A percentile compares a stretch with the other conserved stretches of the same genome.
Conservation (phyloP, 2,797 vertebrate genomes). For the Aplochiton taeniatus region DNA sequence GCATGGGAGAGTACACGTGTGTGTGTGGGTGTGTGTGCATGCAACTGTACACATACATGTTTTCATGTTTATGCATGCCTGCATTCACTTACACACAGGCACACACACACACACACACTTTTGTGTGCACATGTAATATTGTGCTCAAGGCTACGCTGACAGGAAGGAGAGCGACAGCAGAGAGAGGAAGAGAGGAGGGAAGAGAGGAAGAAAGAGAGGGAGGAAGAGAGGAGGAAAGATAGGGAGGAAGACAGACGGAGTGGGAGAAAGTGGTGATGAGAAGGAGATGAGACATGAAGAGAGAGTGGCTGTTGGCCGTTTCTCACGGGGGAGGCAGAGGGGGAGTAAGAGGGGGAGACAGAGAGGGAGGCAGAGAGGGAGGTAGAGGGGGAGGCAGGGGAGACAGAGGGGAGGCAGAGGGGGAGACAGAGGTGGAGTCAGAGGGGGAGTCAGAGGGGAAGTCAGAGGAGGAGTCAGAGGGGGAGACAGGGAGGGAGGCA, state of each 20-base stretch:
- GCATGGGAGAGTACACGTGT: conserved; percentile 32
- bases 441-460: conserved; percentile 35
- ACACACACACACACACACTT: too few species aligned
- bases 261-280: too few species aligned
- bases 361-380: conserved; percentile 11
- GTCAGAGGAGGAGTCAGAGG: conserved; percentile 38
- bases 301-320: too few species aligned
- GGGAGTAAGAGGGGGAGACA: not conserved
- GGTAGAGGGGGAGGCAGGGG: too few species aligned
- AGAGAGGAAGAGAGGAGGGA: conserved; percentile 41
- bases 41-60: conserved; percentile 32
- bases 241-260: too few species aligned
- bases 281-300: too few species aligned
- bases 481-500: conserved; percentile 31
- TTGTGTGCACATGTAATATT: conserved; percentile 31
- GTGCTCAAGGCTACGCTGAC: conserved; percentile 36
- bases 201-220: conserved; percentile 14
- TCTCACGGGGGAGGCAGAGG: too few species aligned
- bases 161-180: conserved; percentile 37
- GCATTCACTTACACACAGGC: too few species aligned
- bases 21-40: conserved; percentile 23
- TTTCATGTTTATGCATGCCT: too few species aligned
- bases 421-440: conserved; percentile 23
- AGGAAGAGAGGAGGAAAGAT: conserved; percentile 13
- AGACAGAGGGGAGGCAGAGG: conserved; percentile 16